Evolutionary conservation across 2,113 vertebrate genomes (phyloP), one percentile per base, ranked within the genome.

Genomic region (Hoplias malabaricus): DNA sequence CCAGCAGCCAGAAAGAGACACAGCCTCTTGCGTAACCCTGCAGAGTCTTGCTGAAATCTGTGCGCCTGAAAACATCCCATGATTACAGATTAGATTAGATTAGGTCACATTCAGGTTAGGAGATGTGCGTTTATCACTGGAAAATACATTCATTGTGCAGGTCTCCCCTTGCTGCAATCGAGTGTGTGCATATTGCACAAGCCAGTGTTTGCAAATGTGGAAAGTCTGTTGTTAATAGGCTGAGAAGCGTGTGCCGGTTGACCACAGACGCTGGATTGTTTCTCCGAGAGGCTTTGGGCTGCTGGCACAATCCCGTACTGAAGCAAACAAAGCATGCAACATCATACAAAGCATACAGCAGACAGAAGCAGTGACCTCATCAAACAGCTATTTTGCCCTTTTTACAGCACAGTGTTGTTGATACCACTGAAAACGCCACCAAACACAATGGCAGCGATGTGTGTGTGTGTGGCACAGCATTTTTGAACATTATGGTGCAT

Each of bases 211-310:
- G 74, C 46, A 11, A 11, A 38, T 46, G 43, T 48, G 73, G 59
- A 77, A 67, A 70, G 21, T 53, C 48, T 75, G 68, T 77, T 23
- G 57, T 31, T 23, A 46, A 23, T 42, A 48, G 54, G 65, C 72
- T 40, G 56, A 56, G 57, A 69, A 69, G 50, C 11, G 43, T 68
- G 38, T 73, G 65, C 31, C 14, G 25, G 69, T 54, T 67, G 50
- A 81, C 80, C 62, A 78, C 79, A 81, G 70, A 77, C 66, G 43
- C 27, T 67, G 72, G 80, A 77, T 81, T 77, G 74, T 81, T 72
- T 77, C 80, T 46, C 29, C 70, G 11, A 77, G 23, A 72, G 68
- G 48, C 27, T 70, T 65, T 34, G 31, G 13, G 36, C 80, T 82
- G 65, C 70, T 68, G 75, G 53, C 69, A 78, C n/a, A n/a, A 46